Evolutionary conservation across 1,140 invertebrate genomes (phyloP).

Genomic region (Drosophila carrolli): DNA sequence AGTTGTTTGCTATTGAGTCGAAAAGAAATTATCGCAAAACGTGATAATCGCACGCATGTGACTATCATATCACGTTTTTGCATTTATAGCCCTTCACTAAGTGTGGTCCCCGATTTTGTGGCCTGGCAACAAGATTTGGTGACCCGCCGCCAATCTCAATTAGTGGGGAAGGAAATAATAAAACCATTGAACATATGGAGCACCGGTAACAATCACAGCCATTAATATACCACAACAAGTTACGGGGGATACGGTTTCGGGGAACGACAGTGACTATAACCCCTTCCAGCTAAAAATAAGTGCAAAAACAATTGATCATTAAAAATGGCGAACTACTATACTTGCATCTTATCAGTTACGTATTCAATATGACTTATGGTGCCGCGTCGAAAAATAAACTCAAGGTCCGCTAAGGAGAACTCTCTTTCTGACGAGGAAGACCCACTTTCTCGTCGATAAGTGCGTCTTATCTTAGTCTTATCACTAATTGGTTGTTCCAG

Average conservation of each 20-base stretch:
- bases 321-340: conserved; percentile 13
- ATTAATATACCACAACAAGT: not conserved
- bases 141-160: not conserved
- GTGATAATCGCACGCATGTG: conserved; percentile 49
- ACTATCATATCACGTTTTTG: conserved; percentile 59
- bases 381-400: conserved; percentile 3
- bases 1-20: conserved; percentile 3
- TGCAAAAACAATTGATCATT: conserved; percentile 6
- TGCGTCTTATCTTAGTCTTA: conserved; percentile 10
- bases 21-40: conserved; percentile 48
- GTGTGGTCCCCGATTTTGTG: not conserved
- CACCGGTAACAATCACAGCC: not conserved
- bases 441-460: conserved; percentile 32
- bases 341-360: conserved; percentile 30
- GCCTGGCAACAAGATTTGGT: conserved; percentile 37
- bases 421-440: conserved; percentile 2
- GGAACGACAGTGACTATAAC: conserved; percentile 1
- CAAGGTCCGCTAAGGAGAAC: conserved; percentile 21
- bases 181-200: conserved; percentile 19
- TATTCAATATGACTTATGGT: conserved; percentile 8
- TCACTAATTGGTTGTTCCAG: conserved; percentile 12
- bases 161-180: conserved; percentile 3
- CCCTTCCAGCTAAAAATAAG: conserved; percentile 5
- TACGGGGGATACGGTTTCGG: not conserved
- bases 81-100: conserved; percentile 9